Evolutionary conservation across 1,140 invertebrate species (phyloP).

Genomic region (Drosophila baimaii): DNA sequence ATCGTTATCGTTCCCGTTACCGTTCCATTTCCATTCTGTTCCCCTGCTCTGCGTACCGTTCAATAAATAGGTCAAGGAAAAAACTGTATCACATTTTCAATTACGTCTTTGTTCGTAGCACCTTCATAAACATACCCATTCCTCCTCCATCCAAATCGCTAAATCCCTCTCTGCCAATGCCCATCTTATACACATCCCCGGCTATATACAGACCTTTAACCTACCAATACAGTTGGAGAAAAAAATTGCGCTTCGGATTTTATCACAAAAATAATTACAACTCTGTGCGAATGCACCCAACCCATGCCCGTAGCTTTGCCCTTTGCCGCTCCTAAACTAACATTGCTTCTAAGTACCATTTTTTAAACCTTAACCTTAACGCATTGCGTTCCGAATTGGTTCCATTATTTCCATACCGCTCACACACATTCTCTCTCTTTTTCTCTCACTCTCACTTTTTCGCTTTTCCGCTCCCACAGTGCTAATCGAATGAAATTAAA

Average conservation of each 20-base stretch:
- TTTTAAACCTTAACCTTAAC: slow-evolving; percentile 54
- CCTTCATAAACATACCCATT: slow-evolving; percentile 73
- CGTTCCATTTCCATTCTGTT: slow-evolving; percentile 4
- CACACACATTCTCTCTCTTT: not conserved
- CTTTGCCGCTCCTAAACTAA: slow-evolving; percentile 46
- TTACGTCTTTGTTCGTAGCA: slow-evolving; percentile 84
- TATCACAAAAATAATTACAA: slow-evolving; percentile 83
- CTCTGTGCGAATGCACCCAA: slow-evolving; percentile 51
- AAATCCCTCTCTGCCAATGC: slow-evolving; percentile 1
- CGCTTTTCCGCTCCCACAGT: slow-evolving; percentile 10
- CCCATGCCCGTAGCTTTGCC: not conserved
- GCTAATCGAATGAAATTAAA: slow-evolving; percentile 30
- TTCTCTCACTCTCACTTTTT: slow-evolving; percentile 6
- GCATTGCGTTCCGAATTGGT: slow-evolving; percentile 59
- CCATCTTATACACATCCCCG: slow-evolving; percentile 1
- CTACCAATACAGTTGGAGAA: slow-evolving; percentile 78
- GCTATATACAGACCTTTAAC: slow-evolving; percentile 43
- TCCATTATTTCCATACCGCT: slow-evolving; percentile 62
- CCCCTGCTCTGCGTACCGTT: slow-evolving; percentile 40
- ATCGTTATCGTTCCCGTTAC: not conserved
- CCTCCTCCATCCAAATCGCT: slow-evolving; percentile 8
- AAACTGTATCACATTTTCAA: slow-evolving; percentile 84
- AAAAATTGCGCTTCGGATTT: slow-evolving; percentile 81
- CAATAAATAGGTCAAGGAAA: slow-evolving; percentile 81
- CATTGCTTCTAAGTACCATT: slow-evolving; percentile 69